Base-by-base conservation (phyloP, 2,888 invertebrate genomes). In the Tuberolachnus salignus region DNA sequence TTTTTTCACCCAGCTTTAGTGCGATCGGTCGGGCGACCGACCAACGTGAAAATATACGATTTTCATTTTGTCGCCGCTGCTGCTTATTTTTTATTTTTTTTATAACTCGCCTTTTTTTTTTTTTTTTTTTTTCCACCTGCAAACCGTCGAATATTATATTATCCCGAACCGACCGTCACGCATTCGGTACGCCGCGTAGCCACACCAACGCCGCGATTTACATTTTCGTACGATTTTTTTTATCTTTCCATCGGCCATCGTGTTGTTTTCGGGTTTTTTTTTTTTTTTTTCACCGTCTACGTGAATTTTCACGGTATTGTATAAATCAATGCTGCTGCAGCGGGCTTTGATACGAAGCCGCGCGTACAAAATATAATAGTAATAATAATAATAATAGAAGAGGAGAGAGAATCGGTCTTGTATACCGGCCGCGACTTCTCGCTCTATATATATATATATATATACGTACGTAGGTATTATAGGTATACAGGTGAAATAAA, bases 241-340 rank as follows among this genome's bases (percentile, higher is more conserved):
- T 49, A n/a, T 57, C 16, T 46, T 26, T 59, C n/a, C 23, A 44
- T n/a, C 1, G 14, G 16, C 55, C 55, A 42, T 64, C 63, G n/a
- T n/a, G n/a, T n/a, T n/a, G 4, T 75, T 57, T 26, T 59, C 59
- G 49, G 46, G 8, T n/a, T 73, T 21, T 19, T 51, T 13, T n/a
- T 57, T 53, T 55, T 55, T 49, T 51, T 51, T 59, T 42, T 49
- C 19, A 6, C 55, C 26, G 59, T 69, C 69, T 34, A 59, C 78
- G 67, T 59, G 67, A 78, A 78, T 67, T 69, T 78, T 69, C 69
- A 78, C 23, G 67, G 78, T 69, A 78, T 69, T 42, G 69, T 59
- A 51, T 16, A 26, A 69, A 78, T 69, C 78, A 8, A 78, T 14
- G 6, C 34, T 6, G 6, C 3, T 34, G 34, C 34, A 34, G 34